A percentile compares a stretch with the other conserved stretches of the same genome.
phyloP scores from a whole-genome alignment of 2,113 vertebrate species.

The Rhegmatorhina hoffmannsi region DNA sequence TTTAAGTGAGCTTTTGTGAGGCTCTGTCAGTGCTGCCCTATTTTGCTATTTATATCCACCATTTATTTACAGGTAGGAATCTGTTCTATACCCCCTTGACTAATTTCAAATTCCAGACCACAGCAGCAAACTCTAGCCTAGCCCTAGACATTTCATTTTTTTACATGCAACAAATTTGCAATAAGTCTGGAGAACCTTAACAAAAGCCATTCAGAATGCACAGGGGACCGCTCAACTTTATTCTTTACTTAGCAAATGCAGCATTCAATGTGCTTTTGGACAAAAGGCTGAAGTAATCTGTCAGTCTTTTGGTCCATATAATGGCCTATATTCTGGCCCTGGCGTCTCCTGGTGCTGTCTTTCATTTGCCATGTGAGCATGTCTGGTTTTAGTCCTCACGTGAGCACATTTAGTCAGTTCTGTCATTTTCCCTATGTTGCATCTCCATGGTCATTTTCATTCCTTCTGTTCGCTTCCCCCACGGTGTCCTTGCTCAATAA shows the following conservation, averaged over 20 bases:
- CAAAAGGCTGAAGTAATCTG: conserved; percentile 54
- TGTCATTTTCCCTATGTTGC: conserved; percentile 81
- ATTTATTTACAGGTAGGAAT: conserved; percentile 56
- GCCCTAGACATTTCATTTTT: conserved; percentile 5
- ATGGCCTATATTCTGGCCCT: conserved; percentile 5
- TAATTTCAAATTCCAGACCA: conserved; percentile 24
- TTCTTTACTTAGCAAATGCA: conserved; percentile 35
- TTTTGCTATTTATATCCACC: conserved; percentile 38
- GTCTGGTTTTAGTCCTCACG: conserved; percentile 69
- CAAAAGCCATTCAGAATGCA: conserved; percentile 62
- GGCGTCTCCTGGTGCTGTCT: conserved; percentile 48
- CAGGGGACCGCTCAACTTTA: conserved; percentile 40
- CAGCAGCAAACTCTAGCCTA: background rate
- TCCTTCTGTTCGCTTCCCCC: conserved; percentile 85
- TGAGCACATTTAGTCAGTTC: conserved; percentile 70
- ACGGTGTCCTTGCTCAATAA: conserved; percentile 94
- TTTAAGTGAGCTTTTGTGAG: conserved; percentile 48
- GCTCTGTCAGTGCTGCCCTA: background rate
- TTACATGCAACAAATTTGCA: conserved; percentile 4
- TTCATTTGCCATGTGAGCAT: conserved; percentile 64
- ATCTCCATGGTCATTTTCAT: conserved; percentile 90
- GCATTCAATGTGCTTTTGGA: conserved; percentile 54
- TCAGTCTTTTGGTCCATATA: conserved; percentile 40
- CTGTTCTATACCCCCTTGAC: background rate
- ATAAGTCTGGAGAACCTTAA: conserved; percentile 5